Conservation (phyloP, 2,113 vertebrate genomes). For the Pholis gunnellus region DNA sequence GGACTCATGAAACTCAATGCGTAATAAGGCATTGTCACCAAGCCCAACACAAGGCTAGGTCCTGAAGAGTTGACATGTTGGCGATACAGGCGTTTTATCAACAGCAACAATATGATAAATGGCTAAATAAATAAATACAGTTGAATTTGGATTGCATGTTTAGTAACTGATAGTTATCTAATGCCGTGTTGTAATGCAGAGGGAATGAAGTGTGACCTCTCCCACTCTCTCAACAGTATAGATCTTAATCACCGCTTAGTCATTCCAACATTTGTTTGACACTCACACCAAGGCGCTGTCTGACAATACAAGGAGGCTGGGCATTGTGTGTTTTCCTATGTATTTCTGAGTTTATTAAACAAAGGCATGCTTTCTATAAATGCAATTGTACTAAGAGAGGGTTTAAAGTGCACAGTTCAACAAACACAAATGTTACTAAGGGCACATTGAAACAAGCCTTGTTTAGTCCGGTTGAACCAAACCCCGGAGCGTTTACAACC, state of each 20-base stretch:
- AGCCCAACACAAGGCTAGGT: neutral
- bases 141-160: neutral
- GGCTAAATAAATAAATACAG: neutral
- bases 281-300: neutral
- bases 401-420: neutral
- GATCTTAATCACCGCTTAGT: conserved; percentile 8
- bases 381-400: neutral
- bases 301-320: conserved; percentile 6
- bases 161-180: conserved; percentile 2
- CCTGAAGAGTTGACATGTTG: neutral
- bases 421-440: neutral
- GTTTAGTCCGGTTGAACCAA: neutral
- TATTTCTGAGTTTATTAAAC: neutral
- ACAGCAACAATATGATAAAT: neutral
- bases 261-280: conserved; percentile 16
- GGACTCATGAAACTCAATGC: neutral
- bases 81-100: neutral
- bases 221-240: conserved; percentile 23
- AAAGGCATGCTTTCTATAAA: neutral
- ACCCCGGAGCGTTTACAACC: too few species aligned
- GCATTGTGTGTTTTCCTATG: conserved; percentile 4
- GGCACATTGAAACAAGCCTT: neutral
- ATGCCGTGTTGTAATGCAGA: neutral
- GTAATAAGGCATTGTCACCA: neutral
- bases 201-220: conserved; percentile 21